Evolutionary conservation across 2,113 vertebrate species (phyloP).

Genomic region (Balaeniceps rex): DNA sequence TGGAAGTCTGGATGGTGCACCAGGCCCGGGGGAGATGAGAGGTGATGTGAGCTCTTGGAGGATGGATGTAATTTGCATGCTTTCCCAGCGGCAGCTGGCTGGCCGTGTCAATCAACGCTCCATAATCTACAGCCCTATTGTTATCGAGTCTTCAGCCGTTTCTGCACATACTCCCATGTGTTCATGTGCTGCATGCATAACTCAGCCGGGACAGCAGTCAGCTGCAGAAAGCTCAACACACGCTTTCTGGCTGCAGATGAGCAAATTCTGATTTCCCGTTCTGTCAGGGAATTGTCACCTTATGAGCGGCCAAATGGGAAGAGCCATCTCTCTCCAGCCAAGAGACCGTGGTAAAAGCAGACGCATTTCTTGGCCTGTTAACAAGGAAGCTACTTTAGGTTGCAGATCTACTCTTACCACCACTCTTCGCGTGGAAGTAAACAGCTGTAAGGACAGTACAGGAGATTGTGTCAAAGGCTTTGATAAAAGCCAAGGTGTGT

Average conservation of each 20-base stretch:
- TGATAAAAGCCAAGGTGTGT: not conserved
- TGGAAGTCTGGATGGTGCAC: no score
- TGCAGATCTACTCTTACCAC: no score
- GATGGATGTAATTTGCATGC: not conserved
- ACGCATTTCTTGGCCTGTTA: not conserved
- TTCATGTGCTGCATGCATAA: not conserved
- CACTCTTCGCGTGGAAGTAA: not conserved
- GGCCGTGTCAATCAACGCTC: not conserved
- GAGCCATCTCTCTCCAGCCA: not conserved
- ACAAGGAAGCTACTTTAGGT: no score
- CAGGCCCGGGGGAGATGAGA: not conserved
- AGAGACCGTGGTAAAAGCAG: not conserved
- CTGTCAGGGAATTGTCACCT: not conserved
- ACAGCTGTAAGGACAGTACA: rapidly evolving
- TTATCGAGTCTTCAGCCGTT: not conserved
- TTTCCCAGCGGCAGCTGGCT: not conserved
- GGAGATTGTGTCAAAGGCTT: not conserved
- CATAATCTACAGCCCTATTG: not conserved
- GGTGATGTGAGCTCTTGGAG: not conserved
- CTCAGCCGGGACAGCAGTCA: not conserved
- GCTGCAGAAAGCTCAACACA: not conserved
- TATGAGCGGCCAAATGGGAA: not conserved
- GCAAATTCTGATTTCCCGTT: not conserved
- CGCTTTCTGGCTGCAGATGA: no score
- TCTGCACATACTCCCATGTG: not conserved